Base-by-base conservation (phyloP, 2,888 invertebrate genomes). In the Caenorhabditis drosophilae region DNA sequence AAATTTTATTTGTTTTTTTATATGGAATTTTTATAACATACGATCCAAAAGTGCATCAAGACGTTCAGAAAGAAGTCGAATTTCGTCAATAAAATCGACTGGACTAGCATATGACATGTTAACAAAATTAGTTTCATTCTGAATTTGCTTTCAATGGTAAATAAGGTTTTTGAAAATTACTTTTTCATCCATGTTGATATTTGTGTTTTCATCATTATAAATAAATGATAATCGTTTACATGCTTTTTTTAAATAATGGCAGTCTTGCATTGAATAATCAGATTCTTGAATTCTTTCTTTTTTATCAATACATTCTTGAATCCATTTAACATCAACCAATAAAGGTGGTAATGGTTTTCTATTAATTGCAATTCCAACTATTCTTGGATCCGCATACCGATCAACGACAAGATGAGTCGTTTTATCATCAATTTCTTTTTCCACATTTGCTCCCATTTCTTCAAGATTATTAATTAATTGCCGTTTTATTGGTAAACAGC, bases 361-460 rank as follows among this genome's bases (percentile, higher is more conserved):
- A 1, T 45, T 15, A 53, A 63, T 63, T 1, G 63, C 63, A 0
- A 12, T 9, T 12, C 41, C 34, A 4, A 63, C 53, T 1, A 42
- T 22, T 18, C 22, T 7, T n/a, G 51, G 52, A 27, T 63, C 50
- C 4, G 54, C 58, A 41, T 64, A 64, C n/a, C 64, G 49, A 40
- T 64, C 64, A 25, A 64, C 58, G 16, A 64, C 54, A 3, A 64
- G n/a, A 35, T 64, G 64, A 1, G 64, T 64, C 0, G 64, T 64
- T 3, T 35, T 42, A 18, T 34, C 6, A 42, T 64, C 58, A 0
- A 64, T 51, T 0, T 23, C 20, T 34, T 41, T 42, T 36, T 58
- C 54, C 2, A 64, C 35, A 4, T 27, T 34, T 0, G 64, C 64
- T 6, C 64, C 64, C 64, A 64, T 54, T 36, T 55, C 51, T 45